Base-by-base conservation (phyloP, 2,797 vertebrate genomes). In the Valencia hispanica region DNA sequence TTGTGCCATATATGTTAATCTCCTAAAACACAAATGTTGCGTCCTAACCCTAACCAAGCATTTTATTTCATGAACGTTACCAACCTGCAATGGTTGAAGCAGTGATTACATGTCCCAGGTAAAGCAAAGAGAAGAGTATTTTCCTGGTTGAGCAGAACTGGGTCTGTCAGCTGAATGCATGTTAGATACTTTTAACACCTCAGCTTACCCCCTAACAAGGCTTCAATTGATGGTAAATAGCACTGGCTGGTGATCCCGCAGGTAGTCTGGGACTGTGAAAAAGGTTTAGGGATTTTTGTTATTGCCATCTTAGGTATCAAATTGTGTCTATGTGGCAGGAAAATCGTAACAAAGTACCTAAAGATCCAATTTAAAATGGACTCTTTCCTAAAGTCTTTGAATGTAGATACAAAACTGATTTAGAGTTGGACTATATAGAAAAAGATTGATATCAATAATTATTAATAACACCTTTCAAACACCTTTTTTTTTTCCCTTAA, bases 151-250 rank as follows among this genome's bases (percentile, higher is more conserved):
- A 43, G 36, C 39, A 43, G 39, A 68, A 43, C 39, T 27, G 65
- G 25, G 25, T 68, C 65, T 17, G 65, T 68, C 65, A 45, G 65
- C 65, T 68, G 39, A 43, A 68, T 68, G 25, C 25, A 43, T 4
- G 39, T 68, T 66, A n/a, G 22, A 41, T 41, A 41, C 36, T 41
- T 66, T 43, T n/a, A 68, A 68, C 39, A 68, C 39, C 65, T 41
- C 25, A 43, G 39, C 25, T 68, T 15, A 15, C 36, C 36, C 36
- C 22, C 36, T 66, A 68, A 27, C 65, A 45, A 41, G 25, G 15
- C 65, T 43, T 68, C 65, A 68, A 68, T 43, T 68, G 65, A 68
- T 43, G 39, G 65, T 68, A 25, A 68, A 45, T 68, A 25, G 65
- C 39, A 39, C 22, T 30, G 53, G 15, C n/a, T 43, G 43, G 65